Evolutionary conservation across 2,113 vertebrate genomes (phyloP), one percentile per base, ranked within the genome.

Genomic region (Upupa epops): DNA sequence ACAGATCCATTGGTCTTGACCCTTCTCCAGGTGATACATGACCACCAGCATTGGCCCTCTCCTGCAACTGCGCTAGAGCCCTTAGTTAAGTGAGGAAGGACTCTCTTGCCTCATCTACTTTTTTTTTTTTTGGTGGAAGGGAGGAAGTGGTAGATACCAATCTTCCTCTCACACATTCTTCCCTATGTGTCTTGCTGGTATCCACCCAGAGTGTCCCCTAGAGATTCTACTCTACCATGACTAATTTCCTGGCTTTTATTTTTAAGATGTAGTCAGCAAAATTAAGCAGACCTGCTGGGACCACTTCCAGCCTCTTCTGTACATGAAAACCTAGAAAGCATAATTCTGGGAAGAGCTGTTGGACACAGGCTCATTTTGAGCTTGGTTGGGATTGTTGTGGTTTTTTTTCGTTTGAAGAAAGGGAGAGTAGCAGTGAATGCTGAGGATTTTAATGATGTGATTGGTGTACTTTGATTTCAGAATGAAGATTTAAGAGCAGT

Each of bases 211-310:
- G 63, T 86, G 24, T 73, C 51, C 90, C 29, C 51, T 81, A 37
- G 32, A 86, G 70, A 69, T 58, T 65, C 49, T 82, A 7, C 18
- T n/a, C 34, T 64, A 32, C 54, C 55, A 7, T 96, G 88, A 95
- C 86, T 93, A 78, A 93, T 92, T 93, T 92, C 88, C 83, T 90
- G 86, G 46, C 34, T 89, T 92, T 72, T 93, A 76, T 61, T 94
- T 93, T 84, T 63, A 84, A 90, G 73, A 72, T 19, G 20, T 17
- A 51, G 51, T 92, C 63, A 54, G 16, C 55, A 37, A 51, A 79
- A 11, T 37, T 82, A 77, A 3, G 4, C 55, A 55, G 24, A 82
- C 70, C 61, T 66, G n/a, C 75, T 88, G 87, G 36, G 48, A 36
- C 19, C 36, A n/a, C n/a, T 75, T 79, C 74, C 45, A 78, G 55